Conservation (phyloP, 2,797 vertebrate genomes). For the Acanthornis magna region DNA sequence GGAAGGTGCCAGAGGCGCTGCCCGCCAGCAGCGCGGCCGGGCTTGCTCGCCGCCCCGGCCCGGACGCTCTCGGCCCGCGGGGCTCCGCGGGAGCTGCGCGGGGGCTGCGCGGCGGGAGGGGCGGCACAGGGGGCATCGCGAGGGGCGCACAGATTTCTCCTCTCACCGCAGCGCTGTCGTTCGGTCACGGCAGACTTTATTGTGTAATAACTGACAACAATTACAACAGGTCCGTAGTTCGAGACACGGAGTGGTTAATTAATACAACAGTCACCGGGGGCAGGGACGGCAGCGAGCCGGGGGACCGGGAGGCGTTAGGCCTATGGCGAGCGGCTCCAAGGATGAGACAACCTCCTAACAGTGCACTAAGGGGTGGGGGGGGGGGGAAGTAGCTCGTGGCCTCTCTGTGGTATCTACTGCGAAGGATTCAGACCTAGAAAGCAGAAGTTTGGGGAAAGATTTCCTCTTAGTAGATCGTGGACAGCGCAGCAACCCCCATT, state of each 20-base stretch:
- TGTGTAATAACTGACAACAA: conserved; percentile 71
- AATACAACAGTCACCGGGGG: conserved; percentile 17
- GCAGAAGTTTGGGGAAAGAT: conserved; percentile 14
- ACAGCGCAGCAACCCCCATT: neutral
- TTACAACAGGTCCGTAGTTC: conserved; percentile 66
- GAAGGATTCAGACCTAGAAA: conserved; percentile 7
- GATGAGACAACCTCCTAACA: neutral
- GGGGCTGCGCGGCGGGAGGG: neutral
- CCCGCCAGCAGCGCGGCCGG: neutral
- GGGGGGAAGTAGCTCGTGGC: neutral
- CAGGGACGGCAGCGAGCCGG: neutral
- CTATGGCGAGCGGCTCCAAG: neutral
- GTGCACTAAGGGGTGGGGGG: neutral
- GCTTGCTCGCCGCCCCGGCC: neutral
- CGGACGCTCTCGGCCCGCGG: neutral
- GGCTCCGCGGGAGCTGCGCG: neutral
- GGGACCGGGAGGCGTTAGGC: neutral
- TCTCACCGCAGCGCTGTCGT: conserved; percentile 45
- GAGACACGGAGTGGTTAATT: conserved; percentile 5
- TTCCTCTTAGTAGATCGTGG: conserved; percentile 14
- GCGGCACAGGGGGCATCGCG: neutral
- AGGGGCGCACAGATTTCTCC: conserved; percentile 44
- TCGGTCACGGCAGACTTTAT: conserved; percentile 72
- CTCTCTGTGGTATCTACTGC: neutral
- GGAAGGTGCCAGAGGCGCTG: neutral